phyloP scores from a whole-genome alignment of 2,797 vertebrate species.

The Hoplostethus atlanticus region DNA sequence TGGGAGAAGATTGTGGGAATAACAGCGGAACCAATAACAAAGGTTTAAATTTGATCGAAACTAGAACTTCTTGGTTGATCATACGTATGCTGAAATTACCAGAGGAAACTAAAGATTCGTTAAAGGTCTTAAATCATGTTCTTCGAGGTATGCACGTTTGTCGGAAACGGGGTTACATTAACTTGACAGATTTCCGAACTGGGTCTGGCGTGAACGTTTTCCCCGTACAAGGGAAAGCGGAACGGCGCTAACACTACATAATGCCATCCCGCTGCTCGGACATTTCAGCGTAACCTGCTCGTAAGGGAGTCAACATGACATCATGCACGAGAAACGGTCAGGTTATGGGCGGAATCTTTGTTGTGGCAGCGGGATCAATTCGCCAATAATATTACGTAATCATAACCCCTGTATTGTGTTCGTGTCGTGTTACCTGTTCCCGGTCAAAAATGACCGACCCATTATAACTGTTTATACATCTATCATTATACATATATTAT shows the following conservation, averaged over 20 bases:
- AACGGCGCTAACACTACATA: background rate
- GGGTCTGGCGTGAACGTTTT: background rate
- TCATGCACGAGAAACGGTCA: conserved; percentile 61
- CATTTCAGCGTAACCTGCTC: conserved; percentile 51
- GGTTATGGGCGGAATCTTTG: conserved; percentile 22
- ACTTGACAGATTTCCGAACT: background rate
- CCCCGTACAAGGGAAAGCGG: conserved; percentile 29
- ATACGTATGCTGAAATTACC: conserved; percentile 3
- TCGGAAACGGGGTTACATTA: background rate
- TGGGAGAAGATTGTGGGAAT: background rate
- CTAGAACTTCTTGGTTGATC: background rate
- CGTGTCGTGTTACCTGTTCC: too few relatives aligned
- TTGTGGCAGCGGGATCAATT: conserved; percentile 54
- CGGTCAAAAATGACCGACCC: too few relatives aligned
- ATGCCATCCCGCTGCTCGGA: conserved; percentile 31
- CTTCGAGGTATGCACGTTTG: rapidly evolving
- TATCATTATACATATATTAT: too few relatives aligned
- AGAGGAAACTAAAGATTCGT: rapidly evolving
- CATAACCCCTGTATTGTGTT: background rate
- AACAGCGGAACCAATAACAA: background rate
- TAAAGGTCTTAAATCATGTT: rapidly evolving
- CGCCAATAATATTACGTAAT: conserved; percentile 76
- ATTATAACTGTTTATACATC: too few relatives aligned
- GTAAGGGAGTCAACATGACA: conserved; percentile 65
- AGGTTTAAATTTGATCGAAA: background rate